Base-by-base conservation (phyloP, 2,797 vertebrate species). In the Uromys caudimaculatus region DNA sequence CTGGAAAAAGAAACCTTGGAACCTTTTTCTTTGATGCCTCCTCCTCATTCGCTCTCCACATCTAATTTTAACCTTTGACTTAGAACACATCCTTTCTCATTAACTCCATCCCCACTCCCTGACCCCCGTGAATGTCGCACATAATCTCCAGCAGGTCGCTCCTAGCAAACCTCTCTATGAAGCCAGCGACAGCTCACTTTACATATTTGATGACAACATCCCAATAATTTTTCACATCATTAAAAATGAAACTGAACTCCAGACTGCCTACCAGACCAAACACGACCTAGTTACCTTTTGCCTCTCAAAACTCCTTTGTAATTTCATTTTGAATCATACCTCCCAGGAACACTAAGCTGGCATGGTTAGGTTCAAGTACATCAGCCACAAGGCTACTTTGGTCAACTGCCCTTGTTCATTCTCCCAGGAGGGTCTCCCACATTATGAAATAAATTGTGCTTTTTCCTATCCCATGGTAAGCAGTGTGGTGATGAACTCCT, bases 181-280 rank as follows among this genome's bases (percentile, higher is more conserved):
- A 44, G 64, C 29, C 92, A 71, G 29, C 32, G 67, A 84, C 47
- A 85, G 71, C n/a, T 91, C 91, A 60, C 17, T 21, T 89, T 62
- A 56, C n/a, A 90, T 47, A 71, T 54, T 87, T 77, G 79, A 95
- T 93, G 77, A 86, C 96, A 90, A 79, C 69, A 87, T 91, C 60
- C 83, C 89, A 41, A 38, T 58, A 69, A 93, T 77, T 86, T 91
- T 77, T 32, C 77, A 47, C 56, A 93, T 84, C 62, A 94, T 81
- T 90, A 88, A 92, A 96, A 95, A 88, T 90, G 92, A 95, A 94
- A 76, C 35, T 89, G 44, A 47, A 94, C 76, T 91, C 86, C 73
- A 32, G n/a, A n/a, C 75, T 47, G 41, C n/a, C 87, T 93, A 14
- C 41, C 69, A 89, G 64, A 62, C 84, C 11, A 13, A 76, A 62